Evolutionary conservation across 2,888 invertebrate species (phyloP), one percentile per base, ranked within the genome.

Genomic region (Caenorhabditis sp.): DNA sequence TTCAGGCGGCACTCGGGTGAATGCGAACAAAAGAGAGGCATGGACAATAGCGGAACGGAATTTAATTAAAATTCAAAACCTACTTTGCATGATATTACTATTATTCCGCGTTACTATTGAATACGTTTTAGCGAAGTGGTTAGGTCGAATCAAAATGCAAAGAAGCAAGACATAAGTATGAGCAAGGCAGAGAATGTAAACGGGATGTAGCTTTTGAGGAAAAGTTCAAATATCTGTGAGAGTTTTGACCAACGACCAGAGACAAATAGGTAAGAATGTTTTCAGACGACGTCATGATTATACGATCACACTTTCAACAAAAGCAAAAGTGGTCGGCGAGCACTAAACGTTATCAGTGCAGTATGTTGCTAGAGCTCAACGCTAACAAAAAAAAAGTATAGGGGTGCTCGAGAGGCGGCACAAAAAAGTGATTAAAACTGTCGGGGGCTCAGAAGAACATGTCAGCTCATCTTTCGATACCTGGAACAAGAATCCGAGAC

Each of bases 21-120:
- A 11, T n/a, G 20, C 17, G 11, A 32, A n/a, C 5, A n/a, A 30
- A 43, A 53, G 35, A 35, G 45, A 46, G 53, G 41, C 35, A 45
- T 52, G 26, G 46, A 65, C 53, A 2, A 11, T 17, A 7, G 11
- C 13, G 24, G 22, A 20, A 35, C 20, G 52, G 52, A 58, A 27
- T 59, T 68, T 68, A 68, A 68, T 68, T 68, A 59, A 68, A 68
- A 68, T 59, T 68, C 68, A 68, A 59, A 24, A 45, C 50, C 58
- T 32, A 41, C 59, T 68, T 59, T 59, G 68, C 68, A 68, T 68
- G 56, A 56, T 27, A 55, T 65, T 65, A 65, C 55, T 65, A 41
- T 24, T 65, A 48, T 4, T 5, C 5, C 41, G 32, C 56, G 39
- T 55, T 39, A 17, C 24, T 45, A 35, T 20, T 17, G n/a, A 20